These are phyloP conservation scores for Elysia chlorotica DNA, from an alignment of 1,140 invertebrate species.

Conservation along the genomic window DNA sequence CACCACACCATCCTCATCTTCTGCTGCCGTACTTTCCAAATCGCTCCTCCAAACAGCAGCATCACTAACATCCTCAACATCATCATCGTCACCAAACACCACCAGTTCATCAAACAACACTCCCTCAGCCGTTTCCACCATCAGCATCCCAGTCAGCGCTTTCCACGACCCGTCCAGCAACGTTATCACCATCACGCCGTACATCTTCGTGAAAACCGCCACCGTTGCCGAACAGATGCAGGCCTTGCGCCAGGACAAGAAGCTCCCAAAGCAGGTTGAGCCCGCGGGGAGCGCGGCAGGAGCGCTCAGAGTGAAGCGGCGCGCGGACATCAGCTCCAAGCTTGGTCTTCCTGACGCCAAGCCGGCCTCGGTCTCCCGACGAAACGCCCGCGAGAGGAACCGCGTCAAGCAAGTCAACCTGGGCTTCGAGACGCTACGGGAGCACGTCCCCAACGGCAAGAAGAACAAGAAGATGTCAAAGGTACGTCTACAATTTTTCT, in stretches of 20 bases:
- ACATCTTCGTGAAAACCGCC: constrained; percentile 45
- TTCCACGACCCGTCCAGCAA: constrained; percentile 31
- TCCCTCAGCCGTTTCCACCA: constrained; percentile 11
- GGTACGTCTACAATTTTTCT: too few relatives aligned
- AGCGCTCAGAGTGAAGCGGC: constrained; percentile 48
- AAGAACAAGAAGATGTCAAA: constrained; percentile 72
- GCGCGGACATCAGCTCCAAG: constrained; percentile 48
- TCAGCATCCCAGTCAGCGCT: constrained; percentile 33
- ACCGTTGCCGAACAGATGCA: constrained; percentile 52
- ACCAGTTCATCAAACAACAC: background rate
- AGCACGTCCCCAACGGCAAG: constrained; percentile 58
- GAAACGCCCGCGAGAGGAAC: constrained; percentile 92
- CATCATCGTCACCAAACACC: background rate
- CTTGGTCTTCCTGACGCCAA: constrained; percentile 58
- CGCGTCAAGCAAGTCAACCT: constrained; percentile 91
- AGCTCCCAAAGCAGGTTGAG: constrained; percentile 32
- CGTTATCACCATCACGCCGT: constrained; percentile 39
- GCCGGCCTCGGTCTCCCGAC: constrained; percentile 83
- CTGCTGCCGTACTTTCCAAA: too few relatives aligned
- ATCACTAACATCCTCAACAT: constrained; percentile 13
- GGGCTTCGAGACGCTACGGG: constrained; percentile 62
- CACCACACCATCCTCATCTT: background rate
- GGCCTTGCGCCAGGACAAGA: constrained; percentile 42
- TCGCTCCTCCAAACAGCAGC: too few relatives aligned
- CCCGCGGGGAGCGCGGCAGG: constrained; percentile 35